Base-by-base conservation (phyloP, 2,797 vertebrate genomes). In the Balearica regulorum region DNA sequence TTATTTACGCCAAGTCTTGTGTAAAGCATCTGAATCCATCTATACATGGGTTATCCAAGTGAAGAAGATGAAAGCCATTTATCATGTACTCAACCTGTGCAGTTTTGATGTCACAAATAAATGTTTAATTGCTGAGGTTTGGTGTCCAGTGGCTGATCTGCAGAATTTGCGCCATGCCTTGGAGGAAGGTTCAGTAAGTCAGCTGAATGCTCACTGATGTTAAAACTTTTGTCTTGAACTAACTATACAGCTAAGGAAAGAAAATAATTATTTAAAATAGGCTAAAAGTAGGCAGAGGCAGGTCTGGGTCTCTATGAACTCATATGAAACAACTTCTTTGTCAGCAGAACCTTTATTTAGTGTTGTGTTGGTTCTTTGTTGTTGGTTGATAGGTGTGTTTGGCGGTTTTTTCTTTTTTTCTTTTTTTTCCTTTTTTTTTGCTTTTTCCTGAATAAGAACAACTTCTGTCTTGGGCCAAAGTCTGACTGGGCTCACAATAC, bases 31-130 rank as follows among this genome's bases (percentile, higher is more conserved):
- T 0, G 99, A 99, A 96, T 99, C 99, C 0, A 98, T 99, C 75
- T 99, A 98, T n/a, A 97, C 98, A 4, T 99, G 99, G 97, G 98
- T 99, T 7, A 96, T 99, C 77, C 99, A 99, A 89, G 99, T 99
- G 97, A 99, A 99, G 96, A 99, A 99, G 97, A 99, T 99, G 99
- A 99, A 99, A 97, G 99, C 99, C 24, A 99, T 99, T 92, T 99
- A 99, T 96, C 99, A 99, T 26, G 99, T 99, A 83, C 98, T 99
- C 77, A 99, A 99, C 98, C 98, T 99, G 96, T 99, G 99, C 98
- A 99, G 99, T 97, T 99, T 99, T 3, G 99, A 99, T 5, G 99
- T 99, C 93, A 99, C 99, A 90, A 99, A 99, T 97, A 99, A 99
- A 97, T 99, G 99, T 98, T 98, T 99, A 82, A 99, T 99, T 4